Percentiles rank a stretch among this genome's conserved stretches.
Evolutionary conservation across 2,113 vertebrate species (phyloP).

Genomic region (Semicossyphus pulcher): DNA sequence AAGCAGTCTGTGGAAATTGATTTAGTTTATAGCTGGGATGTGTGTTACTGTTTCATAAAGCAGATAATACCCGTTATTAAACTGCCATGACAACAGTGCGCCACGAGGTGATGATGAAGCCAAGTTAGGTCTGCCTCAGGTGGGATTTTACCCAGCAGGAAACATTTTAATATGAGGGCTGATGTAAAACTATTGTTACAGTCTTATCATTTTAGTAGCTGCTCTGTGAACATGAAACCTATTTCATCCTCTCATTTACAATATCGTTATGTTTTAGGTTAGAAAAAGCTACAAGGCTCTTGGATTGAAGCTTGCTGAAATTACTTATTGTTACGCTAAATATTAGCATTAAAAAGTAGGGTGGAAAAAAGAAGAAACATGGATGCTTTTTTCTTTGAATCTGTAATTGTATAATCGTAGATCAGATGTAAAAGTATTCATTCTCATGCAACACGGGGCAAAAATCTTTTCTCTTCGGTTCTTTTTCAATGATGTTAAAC

Average conservation of each 20-base stretch:
- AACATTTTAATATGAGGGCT: conserved; percentile 45
- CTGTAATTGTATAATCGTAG: too few species aligned
- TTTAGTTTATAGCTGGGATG: conserved; percentile 10
- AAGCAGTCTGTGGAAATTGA: not conserved
- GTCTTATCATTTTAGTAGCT: not conserved
- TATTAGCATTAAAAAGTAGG: too few species aligned
- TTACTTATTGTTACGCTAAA: too few species aligned
- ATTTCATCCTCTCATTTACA: too few species aligned
- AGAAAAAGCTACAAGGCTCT: too few species aligned
- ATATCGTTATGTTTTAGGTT: too few species aligned
- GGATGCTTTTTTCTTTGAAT: too few species aligned
- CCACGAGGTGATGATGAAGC: conserved; percentile 61
- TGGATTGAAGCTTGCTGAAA: too few species aligned
- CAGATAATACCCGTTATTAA: conserved; percentile 40
- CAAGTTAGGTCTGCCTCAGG: conserved; percentile 22
- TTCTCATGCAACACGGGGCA: not conserved
- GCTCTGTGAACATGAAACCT: not conserved
- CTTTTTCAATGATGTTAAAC: not conserved
- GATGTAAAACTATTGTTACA: not conserved
- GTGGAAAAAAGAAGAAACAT: too few species aligned
- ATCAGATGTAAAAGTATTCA: not conserved
- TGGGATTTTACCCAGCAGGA: conserved; percentile 29
- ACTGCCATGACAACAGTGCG: conserved; percentile 58
- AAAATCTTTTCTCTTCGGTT: not conserved
- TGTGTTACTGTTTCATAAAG: conserved; percentile 32